phyloP scores from a whole-genome alignment of 2,888 invertebrate genomes.

The Metacarcinus magister region DNA sequence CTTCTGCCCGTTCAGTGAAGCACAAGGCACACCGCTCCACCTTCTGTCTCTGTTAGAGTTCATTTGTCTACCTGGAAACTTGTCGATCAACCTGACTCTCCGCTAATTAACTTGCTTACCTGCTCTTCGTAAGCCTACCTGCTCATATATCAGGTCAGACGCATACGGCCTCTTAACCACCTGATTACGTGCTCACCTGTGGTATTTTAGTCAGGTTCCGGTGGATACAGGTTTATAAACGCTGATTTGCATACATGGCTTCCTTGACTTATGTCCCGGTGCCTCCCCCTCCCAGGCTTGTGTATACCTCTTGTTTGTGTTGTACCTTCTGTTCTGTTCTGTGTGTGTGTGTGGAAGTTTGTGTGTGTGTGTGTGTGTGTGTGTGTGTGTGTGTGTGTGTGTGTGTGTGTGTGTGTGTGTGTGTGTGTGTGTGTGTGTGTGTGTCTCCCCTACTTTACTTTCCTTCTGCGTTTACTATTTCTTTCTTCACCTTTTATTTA shows the following conservation, averaged over 20 bases:
- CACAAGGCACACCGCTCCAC: background rate
- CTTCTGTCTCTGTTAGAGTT: background rate
- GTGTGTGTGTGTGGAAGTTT: too few relatives aligned
- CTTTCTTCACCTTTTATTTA: background rate
- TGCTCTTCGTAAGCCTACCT: slow-evolving; percentile 2
- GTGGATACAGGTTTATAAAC: slow-evolving; percentile 19
- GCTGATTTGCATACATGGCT: slow-evolving; percentile 6
- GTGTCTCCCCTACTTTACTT: background rate
- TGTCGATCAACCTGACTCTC: slow-evolving; percentile 21
- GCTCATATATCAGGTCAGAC: slow-evolving; percentile 13
- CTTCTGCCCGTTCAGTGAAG: background rate
- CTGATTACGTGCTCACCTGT: slow-evolving; percentile 27
- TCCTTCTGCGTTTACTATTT: background rate
- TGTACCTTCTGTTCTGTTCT: background rate
- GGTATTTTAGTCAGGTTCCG: slow-evolving; percentile 44
- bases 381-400: too few relatives aligned
- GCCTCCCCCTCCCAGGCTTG: background rate
- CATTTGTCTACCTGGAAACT: slow-evolving; percentile 27
- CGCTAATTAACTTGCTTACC: slow-evolving; percentile 6
- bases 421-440: too few relatives aligned
- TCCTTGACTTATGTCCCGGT: background rate
- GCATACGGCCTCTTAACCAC: background rate
- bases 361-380: too few relatives aligned
- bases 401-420: too few relatives aligned
- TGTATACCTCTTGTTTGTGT: background rate